These are phyloP conservation scores for Pachydiplax longipennis DNA, from an alignment of 2,888 invertebrate species.

Conservation along the genomic window DNA sequence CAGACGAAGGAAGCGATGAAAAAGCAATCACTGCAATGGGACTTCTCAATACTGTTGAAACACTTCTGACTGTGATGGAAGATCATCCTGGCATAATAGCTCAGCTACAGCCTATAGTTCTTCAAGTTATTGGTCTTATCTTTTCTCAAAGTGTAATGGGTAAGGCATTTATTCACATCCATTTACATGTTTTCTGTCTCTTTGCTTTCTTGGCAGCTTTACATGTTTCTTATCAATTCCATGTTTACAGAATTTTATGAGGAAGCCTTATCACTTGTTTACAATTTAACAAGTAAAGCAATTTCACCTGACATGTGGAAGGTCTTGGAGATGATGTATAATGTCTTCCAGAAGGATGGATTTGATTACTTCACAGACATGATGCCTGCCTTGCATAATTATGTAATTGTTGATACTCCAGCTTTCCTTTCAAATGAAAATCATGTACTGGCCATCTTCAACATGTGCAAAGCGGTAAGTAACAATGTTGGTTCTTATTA, in stretches of 20 bases:
- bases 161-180: constrained; percentile 57
- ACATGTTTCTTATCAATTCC: not conserved
- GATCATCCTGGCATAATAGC: constrained; percentile 82
- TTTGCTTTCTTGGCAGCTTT: not conserved
- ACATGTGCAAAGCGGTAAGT: constrained; percentile 88
- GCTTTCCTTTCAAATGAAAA: constrained; percentile 92
- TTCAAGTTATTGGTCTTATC: constrained; percentile 78
- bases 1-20: constrained; percentile 89
- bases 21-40: constrained; percentile 98
- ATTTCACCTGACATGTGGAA: constrained; percentile 97
- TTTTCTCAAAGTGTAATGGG: constrained; percentile 79
- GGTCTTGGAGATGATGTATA: constrained; percentile 85
- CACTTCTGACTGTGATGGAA: constrained; percentile 92
- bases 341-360: constrained; percentile 91
- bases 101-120: constrained; percentile 89
- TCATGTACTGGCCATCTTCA: constrained; percentile 87
- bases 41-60: constrained; percentile 94
- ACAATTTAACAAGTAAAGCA: constrained; percentile 85
- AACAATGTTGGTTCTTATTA: not conserved
- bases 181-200: not conserved
- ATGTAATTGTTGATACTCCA: constrained; percentile 93
- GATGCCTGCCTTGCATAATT: constrained; percentile 98
- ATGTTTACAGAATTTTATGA: constrained; percentile 87
- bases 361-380: constrained; percentile 96
- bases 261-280: constrained; percentile 91